Base-by-base conservation (phyloP, 2,797 vertebrate genomes). In the Amazona finschi region DNA sequence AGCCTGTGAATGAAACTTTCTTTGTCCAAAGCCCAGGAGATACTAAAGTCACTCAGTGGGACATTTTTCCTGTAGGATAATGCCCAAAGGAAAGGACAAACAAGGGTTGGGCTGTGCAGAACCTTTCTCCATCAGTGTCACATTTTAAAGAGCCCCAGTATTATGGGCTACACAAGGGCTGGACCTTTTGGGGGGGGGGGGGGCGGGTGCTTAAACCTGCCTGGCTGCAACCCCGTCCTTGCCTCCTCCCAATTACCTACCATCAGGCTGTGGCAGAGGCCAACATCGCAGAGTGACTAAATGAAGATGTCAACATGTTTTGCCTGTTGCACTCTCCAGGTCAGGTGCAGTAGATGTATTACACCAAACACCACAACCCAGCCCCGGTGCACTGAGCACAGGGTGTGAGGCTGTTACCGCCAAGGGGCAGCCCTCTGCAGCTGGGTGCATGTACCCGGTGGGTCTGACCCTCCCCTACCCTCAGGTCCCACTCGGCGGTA, bases 361-460 rank as follows among this genome's bases (percentile, higher is more conserved):
- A 22, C 1, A 2, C 55, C 47, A 20, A 55, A 52, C 8, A 6
- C 25, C 1, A 0, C 0, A 3, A 27, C 74, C n/a, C 1, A 0
- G 46, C 70, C 46, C 67, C 0, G 0, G 21, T n/a, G 19, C 11
- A 6, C 18, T 38, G 4, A 27, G 46, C 1, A 3, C 6, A 12
- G 28, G 76, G 33, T 30, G 10, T 18, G 12, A 67, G 13, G 38
- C 73, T 3, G 1, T 10, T 31, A 33, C 22, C 17, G 4, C 27
- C 0, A 0, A 15, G 69, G 70, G 36, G 17, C 73, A 58, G 49
- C 49, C 16, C 44, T 36, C 28, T 27, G 64, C 43, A 47, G 55
- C 75, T 1, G 8, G 57, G 15, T 1, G 1, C 38, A 28, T 0
- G 2, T 27, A n/a, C 43, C 38, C 20, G 11, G 39, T 47, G 53